Evolutionary conservation across 30 jellyfish, hydroid and myxozoan species (phyloP), one percentile per base, ranked within the genome.

Genomic region (Pelagia noctiluca): DNA sequence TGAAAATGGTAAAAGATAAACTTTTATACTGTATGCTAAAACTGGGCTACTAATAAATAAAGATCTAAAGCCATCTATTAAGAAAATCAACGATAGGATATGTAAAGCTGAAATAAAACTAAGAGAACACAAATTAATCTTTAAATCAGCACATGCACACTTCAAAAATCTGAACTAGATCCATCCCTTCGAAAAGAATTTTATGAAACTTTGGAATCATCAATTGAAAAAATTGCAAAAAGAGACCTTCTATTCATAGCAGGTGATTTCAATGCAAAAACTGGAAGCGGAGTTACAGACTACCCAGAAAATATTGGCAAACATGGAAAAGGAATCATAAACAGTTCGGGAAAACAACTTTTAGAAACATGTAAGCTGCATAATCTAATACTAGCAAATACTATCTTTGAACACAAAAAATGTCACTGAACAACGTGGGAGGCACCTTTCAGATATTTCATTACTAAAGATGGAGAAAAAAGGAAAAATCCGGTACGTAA

Each of bases 401-500:
- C 82, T 16, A 10, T 69, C 19, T 69, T 69, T 35, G 42, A 37
- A 69, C 82, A 69, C 42, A 34, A 35, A 37, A 30, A 33, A n/a
- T 63, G 65, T 22, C 82, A 69, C 42, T 18, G 18, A 35, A 69
- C 82, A n/a, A 69, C 82, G 1, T 69, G 82, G 82, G 65, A 69
- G 42, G 18, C 65, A 33, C 82, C 82, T 11, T 63, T 34, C 33
- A 69, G 66, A 30, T 63, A 69, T n/a, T 31, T 30, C 19, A 69
- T 30, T 69, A 21, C 54, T 16, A 69, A 25, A 33, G 29, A 50
- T n/a, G 48, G 71, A 12, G 29, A 47, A n/a, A 50, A 26, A 30
- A 71, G 84, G 28, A 71, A 37, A 47, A 71, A 71, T 50, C 84
- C 71, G 49, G 46, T 42, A 49, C 46, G 84, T 42, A 71, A 71